Evolutionary conservation across 2,113 vertebrate genomes (phyloP).

Genomic region (Zosterops lateralis): DNA sequence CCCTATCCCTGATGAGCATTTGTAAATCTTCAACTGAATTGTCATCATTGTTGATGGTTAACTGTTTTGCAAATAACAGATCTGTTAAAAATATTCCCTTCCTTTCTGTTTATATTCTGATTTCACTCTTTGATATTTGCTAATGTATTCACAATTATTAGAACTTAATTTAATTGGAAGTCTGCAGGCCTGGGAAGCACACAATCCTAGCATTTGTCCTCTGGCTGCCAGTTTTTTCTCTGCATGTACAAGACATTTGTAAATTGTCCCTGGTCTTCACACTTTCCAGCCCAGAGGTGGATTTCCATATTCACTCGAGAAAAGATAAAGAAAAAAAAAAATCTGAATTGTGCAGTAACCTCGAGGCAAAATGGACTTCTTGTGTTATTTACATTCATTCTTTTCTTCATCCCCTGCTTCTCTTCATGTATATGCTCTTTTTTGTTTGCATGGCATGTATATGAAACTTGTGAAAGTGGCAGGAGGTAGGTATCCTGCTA

Average conservation of each 20-base stretch:
- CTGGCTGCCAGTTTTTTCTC: not conserved
- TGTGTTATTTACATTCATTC: not conserved
- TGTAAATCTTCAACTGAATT: not conserved
- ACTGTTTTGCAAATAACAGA: not conserved
- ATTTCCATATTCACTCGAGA: not conserved
- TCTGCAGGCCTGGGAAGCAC: not conserved
- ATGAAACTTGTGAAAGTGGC: not conserved
- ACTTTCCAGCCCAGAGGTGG: not conserved
- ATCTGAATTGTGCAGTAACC: not conserved
- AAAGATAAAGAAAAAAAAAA: not conserved
- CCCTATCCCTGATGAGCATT: not conserved
- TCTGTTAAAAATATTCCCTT: not conserved
- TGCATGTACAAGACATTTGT: not conserved
- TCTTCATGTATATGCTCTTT: not conserved
- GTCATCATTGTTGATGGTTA: not conserved
- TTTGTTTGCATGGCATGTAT: not conserved
- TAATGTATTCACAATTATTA: conserved; percentile 50
- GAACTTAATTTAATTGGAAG: conserved; percentile 35
- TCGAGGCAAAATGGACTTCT: not conserved
- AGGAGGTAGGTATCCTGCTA: not conserved
- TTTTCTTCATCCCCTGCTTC: not conserved
- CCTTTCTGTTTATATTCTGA: not conserved
- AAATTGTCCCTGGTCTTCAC: not conserved
- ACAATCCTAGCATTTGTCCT: not conserved
- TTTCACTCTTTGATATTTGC: conserved; percentile 30